Evolutionary conservation across 2,797 vertebrate genomes (phyloP).

Genomic region (Phaenicophaeus curvirostris): DNA sequence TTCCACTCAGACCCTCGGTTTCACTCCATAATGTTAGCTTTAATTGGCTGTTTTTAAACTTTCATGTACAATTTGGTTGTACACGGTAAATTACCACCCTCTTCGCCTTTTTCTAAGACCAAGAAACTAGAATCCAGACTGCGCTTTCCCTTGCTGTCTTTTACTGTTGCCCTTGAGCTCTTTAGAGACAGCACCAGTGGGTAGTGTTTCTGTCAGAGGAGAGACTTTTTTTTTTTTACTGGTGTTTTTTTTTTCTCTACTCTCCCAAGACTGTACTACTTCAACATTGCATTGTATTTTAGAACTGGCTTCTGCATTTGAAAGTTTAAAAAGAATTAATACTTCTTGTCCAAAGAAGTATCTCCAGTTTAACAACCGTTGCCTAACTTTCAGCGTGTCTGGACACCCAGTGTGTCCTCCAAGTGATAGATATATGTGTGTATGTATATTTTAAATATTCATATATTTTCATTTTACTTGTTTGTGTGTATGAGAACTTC

Average conservation of each 20-base stretch:
- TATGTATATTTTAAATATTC: not conserved
- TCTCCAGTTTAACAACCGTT: not conserved
- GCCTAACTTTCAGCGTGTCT: not conserved
- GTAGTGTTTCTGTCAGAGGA: not conserved
- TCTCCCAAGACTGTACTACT: not conserved
- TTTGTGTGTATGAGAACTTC: not conserved
- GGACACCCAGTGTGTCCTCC: not conserved
- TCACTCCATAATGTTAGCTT: slow-evolving; percentile 75
- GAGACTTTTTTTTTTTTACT: not conserved
- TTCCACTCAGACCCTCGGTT: slow-evolving; percentile 71
- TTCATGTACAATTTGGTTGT: slow-evolving; percentile 71
- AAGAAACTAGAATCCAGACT: slow-evolving; percentile 13
- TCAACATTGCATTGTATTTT: not conserved
- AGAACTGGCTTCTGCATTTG: not conserved
- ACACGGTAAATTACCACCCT: slow-evolving; percentile 67
- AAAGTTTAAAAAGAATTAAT: not conserved
- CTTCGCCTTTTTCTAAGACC: slow-evolving; percentile 29
- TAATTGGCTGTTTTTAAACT: slow-evolving; percentile 74
- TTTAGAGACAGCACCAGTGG: not conserved
- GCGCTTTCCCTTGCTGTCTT: not conserved
- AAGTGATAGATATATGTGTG: not conserved
- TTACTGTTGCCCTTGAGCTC: slow-evolving; percentile 15
- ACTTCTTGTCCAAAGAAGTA: not conserved
- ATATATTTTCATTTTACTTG: not conserved
- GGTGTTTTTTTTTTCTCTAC: not conserved